Evolutionary conservation across 2,888 invertebrate species (phyloP).

Genomic region (Leptinotarsa tumamoca): DNA sequence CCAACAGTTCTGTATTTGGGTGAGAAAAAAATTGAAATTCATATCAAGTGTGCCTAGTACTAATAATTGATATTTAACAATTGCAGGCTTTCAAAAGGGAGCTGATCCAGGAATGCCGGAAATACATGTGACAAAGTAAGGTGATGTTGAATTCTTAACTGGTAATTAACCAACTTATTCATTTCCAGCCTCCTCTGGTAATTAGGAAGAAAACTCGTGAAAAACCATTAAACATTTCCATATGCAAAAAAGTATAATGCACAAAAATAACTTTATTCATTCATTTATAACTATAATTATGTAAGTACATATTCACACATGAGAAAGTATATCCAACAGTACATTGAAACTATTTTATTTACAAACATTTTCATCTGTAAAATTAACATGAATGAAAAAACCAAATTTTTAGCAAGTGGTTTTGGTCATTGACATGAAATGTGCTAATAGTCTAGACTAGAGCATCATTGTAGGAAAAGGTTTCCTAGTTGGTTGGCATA

Average conservation of each 20-base stretch:
- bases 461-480: too few species aligned
- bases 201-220: not conserved
- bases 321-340: too few species aligned
- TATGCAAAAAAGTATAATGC: not conserved
- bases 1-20: conserved; percentile 78
- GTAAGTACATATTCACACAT: conserved; percentile 7
- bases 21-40: conserved; percentile 54
- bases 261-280: not conserved
- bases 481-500: too few species aligned
- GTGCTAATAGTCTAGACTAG: too few species aligned
- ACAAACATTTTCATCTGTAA: too few species aligned
- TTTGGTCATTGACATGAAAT: too few species aligned
- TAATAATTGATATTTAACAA: not conserved
- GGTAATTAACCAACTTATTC: conserved; percentile 37
- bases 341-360: too few species aligned
- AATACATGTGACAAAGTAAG: conserved; percentile 69
- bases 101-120: conserved; percentile 79
- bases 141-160: conserved; percentile 23
- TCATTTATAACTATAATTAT: conserved; percentile 18
- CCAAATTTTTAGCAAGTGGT: too few species aligned
- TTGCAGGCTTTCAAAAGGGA: conserved; percentile 75
- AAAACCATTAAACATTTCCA: not conserved
- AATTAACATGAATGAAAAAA: too few species aligned
- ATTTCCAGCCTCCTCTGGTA: conserved; percentile 67
- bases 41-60: not conserved